These are phyloP conservation scores for Drosophila putrida DNA, from an alignment of 2,888 invertebrate genomes.

Conservation along the genomic window DNA sequence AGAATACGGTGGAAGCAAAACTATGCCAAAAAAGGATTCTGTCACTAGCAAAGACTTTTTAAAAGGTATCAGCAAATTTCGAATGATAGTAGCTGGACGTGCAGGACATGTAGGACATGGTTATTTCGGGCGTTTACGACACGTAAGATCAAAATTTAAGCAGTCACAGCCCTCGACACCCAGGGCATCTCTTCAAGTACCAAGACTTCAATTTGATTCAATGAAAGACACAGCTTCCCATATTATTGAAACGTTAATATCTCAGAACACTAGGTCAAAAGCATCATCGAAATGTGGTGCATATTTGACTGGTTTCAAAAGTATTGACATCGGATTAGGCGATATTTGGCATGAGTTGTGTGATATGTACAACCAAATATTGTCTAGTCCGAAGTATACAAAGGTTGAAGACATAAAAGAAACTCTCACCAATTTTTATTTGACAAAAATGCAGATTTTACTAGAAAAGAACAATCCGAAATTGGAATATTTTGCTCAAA, in stretches of 20 bases:
- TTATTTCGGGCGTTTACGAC: not conserved
- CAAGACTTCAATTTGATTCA: not conserved
- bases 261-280: not conserved
- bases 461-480: not conserved
- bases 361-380: not conserved
- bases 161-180: not conserved
- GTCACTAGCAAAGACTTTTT: not conserved
- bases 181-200: not conserved
- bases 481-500: not conserved
- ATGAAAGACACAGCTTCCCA: not conserved
- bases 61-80: not conserved
- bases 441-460: slow-evolving; percentile 15
- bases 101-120: too few species aligned
- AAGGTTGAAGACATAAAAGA: not conserved
- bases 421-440: slow-evolving; percentile 6
- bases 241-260: slow-evolving; percentile 8
- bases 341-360: slow-evolving; percentile 7
- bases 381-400: not conserved
- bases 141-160: not conserved
- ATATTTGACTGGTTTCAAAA: too few species aligned
- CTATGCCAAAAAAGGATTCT: too few species aligned
- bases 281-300: not conserved
- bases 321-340: not conserved
- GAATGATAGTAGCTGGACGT: not conserved
- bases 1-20: too few species aligned